These are phyloP conservation scores for Iselma pallidipennis DNA, from an alignment of 2,888 invertebrate species.

Conservation along the genomic window DNA sequence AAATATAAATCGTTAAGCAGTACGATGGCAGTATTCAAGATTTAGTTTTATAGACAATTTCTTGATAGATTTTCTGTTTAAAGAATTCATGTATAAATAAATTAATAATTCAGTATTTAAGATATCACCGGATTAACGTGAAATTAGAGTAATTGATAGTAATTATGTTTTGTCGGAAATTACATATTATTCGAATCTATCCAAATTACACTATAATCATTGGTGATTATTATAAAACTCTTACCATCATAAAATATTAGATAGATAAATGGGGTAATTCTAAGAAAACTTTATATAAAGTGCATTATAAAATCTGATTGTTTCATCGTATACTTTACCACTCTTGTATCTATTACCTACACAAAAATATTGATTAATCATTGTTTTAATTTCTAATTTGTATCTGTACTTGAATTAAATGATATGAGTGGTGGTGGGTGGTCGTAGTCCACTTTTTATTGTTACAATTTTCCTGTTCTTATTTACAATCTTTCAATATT, in stretches of 20 bases:
- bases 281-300: neutral
- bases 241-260: neutral
- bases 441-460: neutral
- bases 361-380: neutral
- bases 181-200: neutral
- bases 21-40: too few species aligned
- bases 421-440: too few species aligned
- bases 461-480: slow-evolving; percentile 2
- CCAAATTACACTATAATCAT: slow-evolving; percentile 1
- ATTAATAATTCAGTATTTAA: neutral
- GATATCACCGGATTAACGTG: neutral
- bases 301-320: neutral
- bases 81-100: neutral
- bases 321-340: neutral
- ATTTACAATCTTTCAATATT: slow-evolving; percentile 30
- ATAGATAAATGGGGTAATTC: slow-evolving; percentile 1
- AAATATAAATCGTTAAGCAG: too few species aligned
- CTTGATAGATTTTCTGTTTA: too few species aligned
- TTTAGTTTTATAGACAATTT: too few species aligned
- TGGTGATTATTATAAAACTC: neutral
- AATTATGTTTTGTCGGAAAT: neutral
- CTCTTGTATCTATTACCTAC: neutral
- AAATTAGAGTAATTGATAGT: neutral
- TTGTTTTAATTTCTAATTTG: neutral
- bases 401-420: neutral